phyloP scores from a whole-genome alignment of 2,888 invertebrate species.

The Eugnorisma glareosa region DNA sequence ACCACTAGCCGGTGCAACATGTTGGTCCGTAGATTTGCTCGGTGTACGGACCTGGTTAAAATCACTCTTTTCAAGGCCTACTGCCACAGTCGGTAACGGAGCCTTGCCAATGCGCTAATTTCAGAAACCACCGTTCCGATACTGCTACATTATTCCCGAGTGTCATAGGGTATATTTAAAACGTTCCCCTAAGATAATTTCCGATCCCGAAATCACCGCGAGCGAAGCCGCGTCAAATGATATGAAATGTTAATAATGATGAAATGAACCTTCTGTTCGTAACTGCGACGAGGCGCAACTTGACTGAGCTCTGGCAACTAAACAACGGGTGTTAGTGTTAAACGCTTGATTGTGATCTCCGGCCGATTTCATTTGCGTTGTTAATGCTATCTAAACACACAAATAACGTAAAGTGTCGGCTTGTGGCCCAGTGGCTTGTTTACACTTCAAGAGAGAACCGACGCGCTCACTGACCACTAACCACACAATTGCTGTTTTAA shows the following conservation, averaged over 20 bases:
- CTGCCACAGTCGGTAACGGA: too few relatives aligned
- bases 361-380: constrained; percentile 19
- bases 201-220: not conserved
- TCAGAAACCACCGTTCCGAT: too few relatives aligned
- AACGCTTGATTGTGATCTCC: constrained; percentile 24
- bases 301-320: not conserved
- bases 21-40: too few relatives aligned
- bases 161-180: not conserved
- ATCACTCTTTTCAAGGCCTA: too few relatives aligned
- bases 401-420: constrained; percentile 19
- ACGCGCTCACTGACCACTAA: not conserved
- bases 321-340: constrained; percentile 21
- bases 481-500: not conserved
- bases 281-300: not conserved
- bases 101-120: too few relatives aligned
- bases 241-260: not conserved
- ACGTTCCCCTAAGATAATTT: not conserved
- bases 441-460: constrained; percentile 3
- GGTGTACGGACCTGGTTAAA: too few relatives aligned
- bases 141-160: not conserved
- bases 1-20: too few relatives aligned
- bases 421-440: constrained; percentile 9
- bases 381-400: constrained; percentile 45
- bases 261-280: constrained; percentile 12
- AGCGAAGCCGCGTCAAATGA: not conserved